phyloP scores from a whole-genome alignment of 2,888 invertebrate species.

The Sisyra terminalis region DNA sequence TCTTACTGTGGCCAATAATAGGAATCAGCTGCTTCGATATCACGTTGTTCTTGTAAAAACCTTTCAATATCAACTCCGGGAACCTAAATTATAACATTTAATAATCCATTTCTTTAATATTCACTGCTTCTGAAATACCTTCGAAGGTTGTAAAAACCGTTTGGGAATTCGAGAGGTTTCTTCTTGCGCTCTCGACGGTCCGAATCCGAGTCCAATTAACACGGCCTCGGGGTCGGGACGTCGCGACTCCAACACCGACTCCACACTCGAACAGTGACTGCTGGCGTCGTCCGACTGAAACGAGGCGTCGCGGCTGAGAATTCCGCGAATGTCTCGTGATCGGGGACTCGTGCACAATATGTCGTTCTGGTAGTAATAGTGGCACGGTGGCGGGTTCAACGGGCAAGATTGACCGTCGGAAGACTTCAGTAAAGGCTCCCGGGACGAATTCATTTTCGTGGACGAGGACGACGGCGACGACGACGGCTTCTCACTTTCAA shows the following conservation, averaged over 20 bases:
- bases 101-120: no score
- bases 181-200: conserved; percentile 49
- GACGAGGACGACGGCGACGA: neutral
- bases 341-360: conserved; percentile 2
- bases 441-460: neutral
- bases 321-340: conserved; percentile 13
- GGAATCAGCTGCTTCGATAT: conserved; percentile 34
- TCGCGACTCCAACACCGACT: conserved; percentile 67
- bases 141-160: conserved; percentile 66
- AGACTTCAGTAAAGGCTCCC: neutral
- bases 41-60: conserved; percentile 57
- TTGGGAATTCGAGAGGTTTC: conserved; percentile 65
- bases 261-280: conserved; percentile 60
- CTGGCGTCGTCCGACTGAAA: conserved; percentile 29
- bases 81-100: conserved; percentile 26
- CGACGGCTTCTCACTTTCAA: conserved; percentile 7
- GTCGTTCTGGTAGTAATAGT: neutral
- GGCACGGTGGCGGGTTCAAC: neutral
- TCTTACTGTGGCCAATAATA: conserved; percentile 8
- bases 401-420: conserved; percentile 2
- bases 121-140: no score
- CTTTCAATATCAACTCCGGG: conserved; percentile 60
- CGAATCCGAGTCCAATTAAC: conserved; percentile 64
- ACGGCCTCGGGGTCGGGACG: conserved; percentile 83
- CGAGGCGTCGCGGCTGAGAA: conserved; percentile 22